Conservation (phyloP, 2,888 invertebrate species). For the Andrena camellia region DNA sequence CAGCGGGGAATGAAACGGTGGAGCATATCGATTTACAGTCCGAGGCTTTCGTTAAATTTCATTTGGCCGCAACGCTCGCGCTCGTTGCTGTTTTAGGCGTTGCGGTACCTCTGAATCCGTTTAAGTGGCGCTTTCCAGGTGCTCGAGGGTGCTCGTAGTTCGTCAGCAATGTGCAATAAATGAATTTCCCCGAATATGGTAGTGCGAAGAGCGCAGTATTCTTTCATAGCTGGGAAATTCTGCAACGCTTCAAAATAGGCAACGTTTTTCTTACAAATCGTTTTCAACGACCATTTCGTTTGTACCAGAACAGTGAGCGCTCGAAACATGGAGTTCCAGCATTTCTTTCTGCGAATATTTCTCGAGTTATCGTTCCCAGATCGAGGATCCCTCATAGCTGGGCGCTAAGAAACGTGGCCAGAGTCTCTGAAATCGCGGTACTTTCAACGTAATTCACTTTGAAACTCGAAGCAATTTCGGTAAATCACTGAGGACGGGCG, state of each 20-base stretch:
- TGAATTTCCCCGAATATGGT: neutral
- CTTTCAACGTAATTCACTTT: conserved; percentile 68
- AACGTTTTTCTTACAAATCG: no score
- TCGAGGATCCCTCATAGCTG: conserved; percentile 26
- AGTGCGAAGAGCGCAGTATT: no score
- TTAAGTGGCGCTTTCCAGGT: neutral
- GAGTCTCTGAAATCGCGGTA: conserved; percentile 51
- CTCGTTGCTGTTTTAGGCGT: neutral
- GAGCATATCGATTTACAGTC: conserved; percentile 38
- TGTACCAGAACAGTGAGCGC: no score
- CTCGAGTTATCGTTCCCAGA: conserved; percentile 36
- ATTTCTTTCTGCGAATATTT: conserved; percentile 26
- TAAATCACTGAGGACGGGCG: conserved; percentile 66
- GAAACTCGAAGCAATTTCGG: conserved; percentile 70
- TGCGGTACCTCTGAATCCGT: neutral
- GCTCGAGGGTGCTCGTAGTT: neutral
- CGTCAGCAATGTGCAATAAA: neutral
- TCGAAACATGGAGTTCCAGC: neutral
- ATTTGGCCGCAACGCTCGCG: conserved; percentile 15
- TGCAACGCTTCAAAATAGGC: no score
- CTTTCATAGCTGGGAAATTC: no score
- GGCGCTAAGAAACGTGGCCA: conserved; percentile 37
- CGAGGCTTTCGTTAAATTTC: conserved; percentile 30
- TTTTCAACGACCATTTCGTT: no score
- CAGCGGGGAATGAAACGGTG: neutral